A percentile compares a stretch with the other conserved stretches of the same genome.
phyloP scores from a whole-genome alignment of 2,888 invertebrate species.

The Archaeoteleia sp. region DNA sequence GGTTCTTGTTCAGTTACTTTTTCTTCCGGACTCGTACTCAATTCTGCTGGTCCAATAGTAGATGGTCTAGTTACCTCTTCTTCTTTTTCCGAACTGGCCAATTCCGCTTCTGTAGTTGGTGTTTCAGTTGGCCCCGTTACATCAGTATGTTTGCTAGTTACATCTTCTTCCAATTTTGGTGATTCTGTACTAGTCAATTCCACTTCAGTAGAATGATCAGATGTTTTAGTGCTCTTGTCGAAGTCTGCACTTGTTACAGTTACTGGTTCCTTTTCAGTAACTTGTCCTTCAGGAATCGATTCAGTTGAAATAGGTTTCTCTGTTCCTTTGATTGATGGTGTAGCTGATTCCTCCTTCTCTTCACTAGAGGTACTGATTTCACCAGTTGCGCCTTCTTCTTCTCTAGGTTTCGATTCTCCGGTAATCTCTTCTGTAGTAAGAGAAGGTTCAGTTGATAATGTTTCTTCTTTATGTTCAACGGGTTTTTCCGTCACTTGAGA shows the following conservation, averaged over 20 bases:
- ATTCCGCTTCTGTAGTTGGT: slow-evolving; percentile 17
- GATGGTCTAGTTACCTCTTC: neutral
- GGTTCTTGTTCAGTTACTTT: slow-evolving; percentile 25
- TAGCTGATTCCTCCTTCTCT: slow-evolving; percentile 45
- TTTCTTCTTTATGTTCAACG: slow-evolving; percentile 27
- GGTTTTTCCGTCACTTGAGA: slow-evolving; percentile 42
- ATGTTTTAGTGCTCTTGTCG: slow-evolving; percentile 32
- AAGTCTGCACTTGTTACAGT: slow-evolving; percentile 1
- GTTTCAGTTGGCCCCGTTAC: slow-evolving; percentile 24
- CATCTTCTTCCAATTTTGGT: slow-evolving; percentile 23
- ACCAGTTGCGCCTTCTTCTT: slow-evolving; percentile 20
- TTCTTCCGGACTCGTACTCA: slow-evolving; percentile 16
- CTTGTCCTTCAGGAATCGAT: slow-evolving; percentile 14
- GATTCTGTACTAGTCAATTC: slow-evolving; percentile 17
- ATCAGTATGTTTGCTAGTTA: slow-evolving; percentile 21
- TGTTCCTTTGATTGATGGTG: neutral
- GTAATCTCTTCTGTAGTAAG: slow-evolving; percentile 24
- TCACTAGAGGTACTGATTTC: slow-evolving; percentile 43
- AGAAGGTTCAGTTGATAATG: slow-evolving; percentile 25
- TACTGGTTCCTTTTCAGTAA: slow-evolving; percentile 24
- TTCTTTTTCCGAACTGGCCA: neutral
- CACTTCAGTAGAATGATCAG: slow-evolving; percentile 30
- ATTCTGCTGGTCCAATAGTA: slow-evolving; percentile 5
- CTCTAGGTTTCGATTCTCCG: slow-evolving; percentile 36
- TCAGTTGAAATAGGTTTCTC: slow-evolving; percentile 21